Base-by-base conservation (phyloP, 2,888 invertebrate species). In the Cyrtodaria siliqua region DNA sequence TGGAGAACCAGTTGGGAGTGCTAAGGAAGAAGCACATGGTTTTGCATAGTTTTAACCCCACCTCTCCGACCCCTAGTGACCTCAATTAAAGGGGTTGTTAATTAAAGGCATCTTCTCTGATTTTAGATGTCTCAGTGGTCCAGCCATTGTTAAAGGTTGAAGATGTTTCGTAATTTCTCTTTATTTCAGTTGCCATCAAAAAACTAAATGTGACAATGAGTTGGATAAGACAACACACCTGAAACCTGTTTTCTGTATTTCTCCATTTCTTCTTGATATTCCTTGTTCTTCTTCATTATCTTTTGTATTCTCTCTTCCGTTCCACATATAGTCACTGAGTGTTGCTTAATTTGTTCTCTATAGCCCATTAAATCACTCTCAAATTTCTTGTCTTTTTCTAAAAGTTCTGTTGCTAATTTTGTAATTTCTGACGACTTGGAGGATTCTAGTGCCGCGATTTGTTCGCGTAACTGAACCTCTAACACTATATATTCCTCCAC, bases 281-380 rank as follows among this genome's bases (percentile, higher is more conserved):
- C 91, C 64, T 90, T 91, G 69, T 90, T 91, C 72, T 89, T 90
- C 83, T 91, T 92, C 68, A 87, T 86, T 12, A 91, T 82, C 70
- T 91, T 92, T 52, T 85, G 85, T 26, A 92, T 69, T 23, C 91
- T 79, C 63, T 92, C 92, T 77, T 93, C 92, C 91, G 93, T 90
- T 59, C 91, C 85, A 79, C 91, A 91, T 59, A 93, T 93, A 29
- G 93, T 93, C 20, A 92, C 90, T 2, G 92, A 90, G 79, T 93
- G 92, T 78, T 93, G 93, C 44, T 86, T 88, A 12, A 91, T 89
- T 74, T 92, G 92, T 75, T 93, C 92, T 70, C 89, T 91, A 79
- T 89, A 92, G 16, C 82, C 78, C 9, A 69, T 64, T 9, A 91
- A 61, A 50, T 91, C 89, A 53, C 77, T 78, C 18, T 89, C 86